Percentiles rank a stretch among this genome's conserved stretches.
Evolutionary conservation across 2,797 vertebrate species (phyloP).

Genomic region (Onychomys torridus): DNA sequence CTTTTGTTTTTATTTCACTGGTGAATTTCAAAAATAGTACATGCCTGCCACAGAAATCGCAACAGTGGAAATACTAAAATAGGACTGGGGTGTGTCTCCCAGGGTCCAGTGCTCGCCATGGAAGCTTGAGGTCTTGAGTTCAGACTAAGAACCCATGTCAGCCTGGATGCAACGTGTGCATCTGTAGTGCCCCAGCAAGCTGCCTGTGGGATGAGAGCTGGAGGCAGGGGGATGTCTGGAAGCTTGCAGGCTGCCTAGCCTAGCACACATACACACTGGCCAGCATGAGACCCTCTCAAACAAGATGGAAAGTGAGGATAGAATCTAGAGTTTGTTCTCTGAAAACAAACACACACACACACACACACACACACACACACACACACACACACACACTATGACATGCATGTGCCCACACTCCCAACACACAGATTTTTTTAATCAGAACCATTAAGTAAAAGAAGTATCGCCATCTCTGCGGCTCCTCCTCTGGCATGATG

Average conservation of each 20-base stretch:
- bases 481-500: neutral
- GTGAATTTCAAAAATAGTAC: neutral
- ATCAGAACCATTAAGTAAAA: constrained; percentile 12
- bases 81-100: neutral
- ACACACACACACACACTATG: neutral
- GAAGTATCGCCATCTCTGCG: neutral
- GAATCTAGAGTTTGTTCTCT: neutral
- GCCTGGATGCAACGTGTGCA: neutral
- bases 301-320: neutral
- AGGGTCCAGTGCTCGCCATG: neutral
- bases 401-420: neutral
- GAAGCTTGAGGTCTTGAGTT: neutral
- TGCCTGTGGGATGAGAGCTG: neutral
- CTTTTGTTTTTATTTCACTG: constrained; percentile 46
- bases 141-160: neutral
- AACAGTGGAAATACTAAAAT: neutral
- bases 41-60: neutral
- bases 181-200: neutral
- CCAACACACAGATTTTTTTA: neutral
- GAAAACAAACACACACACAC: neutral
- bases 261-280: neutral
- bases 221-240: too few relatives aligned
- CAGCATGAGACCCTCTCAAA: neutral
- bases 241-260: neutral
- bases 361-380: neutral